These are phyloP conservation scores for Pygoscelis antarcticus DNA, from an alignment of 2,113 vertebrate species.

Conservation along the genomic window DNA sequence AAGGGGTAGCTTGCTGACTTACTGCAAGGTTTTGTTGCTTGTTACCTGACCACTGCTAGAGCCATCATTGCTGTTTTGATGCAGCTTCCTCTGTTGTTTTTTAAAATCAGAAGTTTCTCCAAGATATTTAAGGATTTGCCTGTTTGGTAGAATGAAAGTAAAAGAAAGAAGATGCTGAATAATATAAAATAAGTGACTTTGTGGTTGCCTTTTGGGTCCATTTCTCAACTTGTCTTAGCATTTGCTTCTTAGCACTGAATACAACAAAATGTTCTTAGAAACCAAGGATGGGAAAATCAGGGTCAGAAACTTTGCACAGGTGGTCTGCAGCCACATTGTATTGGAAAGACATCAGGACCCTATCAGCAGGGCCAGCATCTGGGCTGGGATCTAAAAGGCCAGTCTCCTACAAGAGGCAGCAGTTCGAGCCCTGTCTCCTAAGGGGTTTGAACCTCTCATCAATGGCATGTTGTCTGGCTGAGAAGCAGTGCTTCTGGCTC, in stretches of 20 bases:
- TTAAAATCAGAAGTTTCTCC: not conserved
- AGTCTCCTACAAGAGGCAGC: not conserved
- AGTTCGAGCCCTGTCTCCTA: not conserved
- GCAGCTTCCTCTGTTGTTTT: not conserved
- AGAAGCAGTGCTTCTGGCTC: not conserved
- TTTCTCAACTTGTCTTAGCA: fast-evolving
- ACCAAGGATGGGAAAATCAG: not conserved
- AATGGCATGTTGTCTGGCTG: not conserved
- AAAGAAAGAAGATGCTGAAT: not conserved
- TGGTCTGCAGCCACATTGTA: not conserved
- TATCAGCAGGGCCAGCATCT: not conserved
- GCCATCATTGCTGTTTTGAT: not conserved
- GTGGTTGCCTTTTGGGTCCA: not conserved
- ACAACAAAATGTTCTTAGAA: not conserved
- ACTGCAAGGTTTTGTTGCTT: not conserved
- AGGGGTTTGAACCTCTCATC: not conserved
- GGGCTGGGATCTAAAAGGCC: not conserved
- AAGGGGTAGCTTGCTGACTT: not conserved
- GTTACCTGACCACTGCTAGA: not conserved
- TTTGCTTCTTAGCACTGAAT: not conserved
- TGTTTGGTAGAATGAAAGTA: not conserved
- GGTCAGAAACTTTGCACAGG: not conserved
- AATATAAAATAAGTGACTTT: not conserved
- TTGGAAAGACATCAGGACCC: not conserved
- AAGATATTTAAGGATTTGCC: not conserved